Percentiles rank a stretch among this genome's conserved stretches.
phyloP scores from a whole-genome alignment of 2,888 invertebrate genomes.

The Asteroscopus sphinx region DNA sequence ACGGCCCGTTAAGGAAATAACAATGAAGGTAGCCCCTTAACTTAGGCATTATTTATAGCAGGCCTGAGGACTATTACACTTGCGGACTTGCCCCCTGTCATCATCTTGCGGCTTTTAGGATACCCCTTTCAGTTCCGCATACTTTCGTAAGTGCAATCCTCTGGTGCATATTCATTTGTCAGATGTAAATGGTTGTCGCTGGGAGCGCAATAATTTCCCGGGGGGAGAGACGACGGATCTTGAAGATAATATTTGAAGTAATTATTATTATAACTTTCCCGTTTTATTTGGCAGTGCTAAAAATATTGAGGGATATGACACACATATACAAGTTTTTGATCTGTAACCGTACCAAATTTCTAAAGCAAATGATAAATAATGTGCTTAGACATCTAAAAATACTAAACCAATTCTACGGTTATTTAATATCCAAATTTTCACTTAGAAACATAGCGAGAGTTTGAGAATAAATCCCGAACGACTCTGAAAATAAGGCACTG shows the following conservation, averaged over 20 bases:
- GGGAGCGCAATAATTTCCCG: constrained; percentile 60
- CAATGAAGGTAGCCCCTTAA: constrained; percentile 81
- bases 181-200: constrained; percentile 55
- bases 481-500: too few species aligned
- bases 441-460: too few species aligned
- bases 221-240: constrained; percentile 20
- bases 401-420: too few species aligned
- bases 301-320: too few species aligned
- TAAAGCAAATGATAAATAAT: too few species aligned
- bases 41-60: constrained; percentile 83
- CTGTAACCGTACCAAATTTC: too few species aligned
- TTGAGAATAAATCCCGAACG: too few species aligned
- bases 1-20: constrained; percentile 89
- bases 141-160: constrained; percentile 71
- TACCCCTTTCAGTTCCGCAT: constrained; percentile 68
- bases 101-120: constrained; percentile 76
- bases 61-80: constrained; percentile 79
- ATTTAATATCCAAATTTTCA: too few species aligned
- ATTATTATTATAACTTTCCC: constrained; percentile 16
- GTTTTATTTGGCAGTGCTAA: too few species aligned
- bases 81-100: constrained; percentile 75
- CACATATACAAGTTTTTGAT: too few species aligned
- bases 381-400: too few species aligned
- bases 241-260: constrained; percentile 10
- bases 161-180: constrained; percentile 72